A percentile compares a stretch with the other conserved stretches of the same genome.
Conservation (phyloP, 2,113 vertebrate genomes). For the Euleptes europaea region DNA sequence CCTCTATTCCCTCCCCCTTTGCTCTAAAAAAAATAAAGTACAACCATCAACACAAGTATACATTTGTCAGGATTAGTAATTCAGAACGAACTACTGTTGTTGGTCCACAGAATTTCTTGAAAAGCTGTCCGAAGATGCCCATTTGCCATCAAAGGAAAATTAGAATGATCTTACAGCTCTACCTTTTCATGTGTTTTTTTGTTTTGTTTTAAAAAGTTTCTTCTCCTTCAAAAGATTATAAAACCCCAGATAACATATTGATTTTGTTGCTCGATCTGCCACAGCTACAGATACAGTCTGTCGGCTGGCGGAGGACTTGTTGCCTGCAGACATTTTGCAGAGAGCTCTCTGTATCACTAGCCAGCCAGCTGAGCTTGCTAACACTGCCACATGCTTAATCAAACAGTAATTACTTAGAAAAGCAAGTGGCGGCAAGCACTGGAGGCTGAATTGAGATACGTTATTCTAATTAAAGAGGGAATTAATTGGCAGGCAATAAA, state of each 20-base stretch:
- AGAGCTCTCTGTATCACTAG: slow-evolving; percentile 73
- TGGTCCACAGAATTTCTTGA: slow-evolving; percentile 17
- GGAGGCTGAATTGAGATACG: slow-evolving; percentile 52
- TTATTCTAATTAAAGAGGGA: slow-evolving; percentile 69
- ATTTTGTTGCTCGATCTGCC: slow-evolving; percentile 69
- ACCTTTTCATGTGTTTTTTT: not conserved
- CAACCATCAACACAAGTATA: slow-evolving; percentile 38
- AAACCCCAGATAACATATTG: slow-evolving; percentile 67
- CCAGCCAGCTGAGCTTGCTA: slow-evolving; percentile 66
- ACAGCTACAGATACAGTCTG: slow-evolving; percentile 36
- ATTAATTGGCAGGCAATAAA: slow-evolving; percentile 66
- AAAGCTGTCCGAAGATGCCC: slow-evolving; percentile 11
- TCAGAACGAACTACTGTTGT: not conserved
- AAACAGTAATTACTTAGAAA: slow-evolving; percentile 80
- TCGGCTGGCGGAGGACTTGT: slow-evolving; percentile 47
- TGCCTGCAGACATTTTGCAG: slow-evolving; percentile 74
- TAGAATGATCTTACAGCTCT: slow-evolving; percentile 17
- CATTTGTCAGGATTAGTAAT: slow-evolving; percentile 25
- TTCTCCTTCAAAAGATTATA: slow-evolving; percentile 57
- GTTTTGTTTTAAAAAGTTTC: slow-evolving; percentile 30
- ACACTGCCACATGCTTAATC: slow-evolving; percentile 76
- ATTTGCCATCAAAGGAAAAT: slow-evolving; percentile 20
- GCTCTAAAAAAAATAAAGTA: slow-evolving; percentile 16
- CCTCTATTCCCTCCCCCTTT: not conserved
- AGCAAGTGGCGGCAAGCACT: slow-evolving; percentile 73